These are phyloP conservation scores for Lepidocyrtinus sp. DNA, from an alignment of 2,888 invertebrate species.

Conservation along the genomic window DNA sequence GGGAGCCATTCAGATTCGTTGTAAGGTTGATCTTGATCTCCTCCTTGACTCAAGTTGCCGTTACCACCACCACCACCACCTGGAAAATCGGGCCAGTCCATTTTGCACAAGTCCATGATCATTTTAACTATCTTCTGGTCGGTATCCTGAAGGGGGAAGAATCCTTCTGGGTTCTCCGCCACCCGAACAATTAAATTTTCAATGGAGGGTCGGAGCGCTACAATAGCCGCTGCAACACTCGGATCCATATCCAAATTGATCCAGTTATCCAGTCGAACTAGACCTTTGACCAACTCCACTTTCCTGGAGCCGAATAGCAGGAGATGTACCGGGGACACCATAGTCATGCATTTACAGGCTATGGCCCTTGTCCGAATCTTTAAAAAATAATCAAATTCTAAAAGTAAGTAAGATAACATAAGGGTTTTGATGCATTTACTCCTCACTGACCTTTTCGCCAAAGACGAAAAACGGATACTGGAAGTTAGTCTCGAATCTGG, in stretches of 20 bases:
- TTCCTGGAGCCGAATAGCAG: slow-evolving; percentile 93
- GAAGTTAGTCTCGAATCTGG: slow-evolving; percentile 85
- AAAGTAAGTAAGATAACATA: too few relatives aligned
- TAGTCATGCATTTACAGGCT: slow-evolving; percentile 95
- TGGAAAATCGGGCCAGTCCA: slow-evolving; percentile 64
- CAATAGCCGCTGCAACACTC: slow-evolving; percentile 83
- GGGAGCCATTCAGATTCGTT: slow-evolving; percentile 42
- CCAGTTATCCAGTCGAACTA: slow-evolving; percentile 93
- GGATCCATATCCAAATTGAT: slow-evolving; percentile 90
- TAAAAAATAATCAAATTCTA: neutral
- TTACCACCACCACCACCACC: slow-evolving; percentile 57
- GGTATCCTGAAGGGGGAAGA: slow-evolving; percentile 78
- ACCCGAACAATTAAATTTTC: slow-evolving; percentile 88
- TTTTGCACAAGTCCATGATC: slow-evolving; percentile 82
- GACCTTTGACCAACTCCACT: slow-evolving; percentile 80
- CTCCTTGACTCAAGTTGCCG: slow-evolving; percentile 44
- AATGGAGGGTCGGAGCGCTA: slow-evolving; percentile 89
- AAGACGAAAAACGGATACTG: slow-evolving; percentile 97
- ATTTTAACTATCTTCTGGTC: slow-evolving; percentile 82
- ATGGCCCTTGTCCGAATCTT: slow-evolving; percentile 93
- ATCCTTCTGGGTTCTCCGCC: slow-evolving; percentile 84
- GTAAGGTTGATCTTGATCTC: too few relatives aligned
- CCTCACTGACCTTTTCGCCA: slow-evolving; percentile 97
- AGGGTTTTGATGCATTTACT: slow-evolving; percentile 37
- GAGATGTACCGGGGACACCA: slow-evolving; percentile 95